These are phyloP conservation scores for Coleophora deauratella DNA, from an alignment of 2,888 invertebrate genomes.

Conservation along the genomic window DNA sequence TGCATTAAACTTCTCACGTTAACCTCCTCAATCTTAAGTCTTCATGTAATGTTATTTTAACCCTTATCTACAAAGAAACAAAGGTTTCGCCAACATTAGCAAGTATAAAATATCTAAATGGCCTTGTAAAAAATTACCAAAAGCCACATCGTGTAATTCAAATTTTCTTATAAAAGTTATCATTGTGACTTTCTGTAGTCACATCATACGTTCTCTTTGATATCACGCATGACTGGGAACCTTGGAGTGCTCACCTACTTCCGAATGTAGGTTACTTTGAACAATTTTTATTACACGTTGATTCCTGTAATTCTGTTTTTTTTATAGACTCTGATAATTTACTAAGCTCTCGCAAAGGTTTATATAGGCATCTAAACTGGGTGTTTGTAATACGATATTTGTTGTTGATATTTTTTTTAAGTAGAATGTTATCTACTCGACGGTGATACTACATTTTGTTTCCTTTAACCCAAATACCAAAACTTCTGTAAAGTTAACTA, in stretches of 20 bases:
- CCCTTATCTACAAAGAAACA: too few species aligned
- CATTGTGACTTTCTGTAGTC: too few species aligned
- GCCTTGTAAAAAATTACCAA: too few species aligned
- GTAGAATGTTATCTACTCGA: too few species aligned
- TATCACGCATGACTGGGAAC: conserved; percentile 19
- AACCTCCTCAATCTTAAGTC: conserved; percentile 3
- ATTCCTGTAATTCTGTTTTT: background rate
- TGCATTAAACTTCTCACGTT: conserved; percentile 14
- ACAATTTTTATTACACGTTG: conserved; percentile 40
- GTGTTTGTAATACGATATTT: conserved; percentile 22
- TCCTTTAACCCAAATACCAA: too few species aligned
- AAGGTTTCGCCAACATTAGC: too few species aligned
- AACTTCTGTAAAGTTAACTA: too few species aligned
- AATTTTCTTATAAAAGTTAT: too few species aligned
- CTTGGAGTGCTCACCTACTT: conserved; percentile 44
- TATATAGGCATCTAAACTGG: conserved; percentile 26
- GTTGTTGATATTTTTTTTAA: background rate
- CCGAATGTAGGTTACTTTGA: conserved; percentile 50
- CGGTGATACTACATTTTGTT: too few species aligned
- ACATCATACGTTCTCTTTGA: conserved; percentile 27
- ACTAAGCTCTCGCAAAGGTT: conserved; percentile 40
- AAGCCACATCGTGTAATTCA: too few species aligned
- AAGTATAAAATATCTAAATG: too few species aligned
- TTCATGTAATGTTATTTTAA: too few species aligned
- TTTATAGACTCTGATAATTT: conserved; percentile 34